A percentile compares a stretch with the other conserved stretches of the same genome.
Evolutionary conservation across 1,140 invertebrate species (phyloP).

Genomic region (Diachasmimorpha longicaudata): DNA sequence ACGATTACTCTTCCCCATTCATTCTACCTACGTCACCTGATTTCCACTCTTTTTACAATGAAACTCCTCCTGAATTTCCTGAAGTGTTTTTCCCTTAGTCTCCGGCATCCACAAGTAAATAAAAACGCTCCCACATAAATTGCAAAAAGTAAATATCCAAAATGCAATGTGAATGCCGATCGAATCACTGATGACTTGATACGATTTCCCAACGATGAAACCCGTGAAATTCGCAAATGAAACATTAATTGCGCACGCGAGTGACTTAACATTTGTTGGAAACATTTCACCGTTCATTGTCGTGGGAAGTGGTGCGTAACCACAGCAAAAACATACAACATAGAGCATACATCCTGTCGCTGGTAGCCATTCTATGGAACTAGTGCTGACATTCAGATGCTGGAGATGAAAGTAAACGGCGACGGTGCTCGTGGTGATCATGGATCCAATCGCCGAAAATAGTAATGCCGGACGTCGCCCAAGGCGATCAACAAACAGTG

Average conservation of each 20-base stretch:
- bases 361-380: constrained; percentile 65
- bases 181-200: constrained; percentile 65
- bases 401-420: constrained; percentile 67
- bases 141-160: constrained; percentile 74
- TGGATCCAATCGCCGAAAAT: constrained; percentile 65
- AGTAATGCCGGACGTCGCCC: constrained; percentile 72
- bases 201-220: constrained; percentile 71
- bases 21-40: not conserved
- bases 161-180: constrained; percentile 72
- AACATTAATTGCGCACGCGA: constrained; percentile 71
- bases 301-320: constrained; percentile 73
- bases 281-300: constrained; percentile 76
- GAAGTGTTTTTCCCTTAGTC: constrained; percentile 78
- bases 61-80: constrained; percentile 63
- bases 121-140: constrained; percentile 68
- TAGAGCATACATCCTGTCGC: constrained; percentile 68
- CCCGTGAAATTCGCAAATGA: constrained; percentile 68
- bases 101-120: constrained; percentile 73
- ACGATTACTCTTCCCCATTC: no score
- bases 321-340: constrained; percentile 71
- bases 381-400: constrained; percentile 54
- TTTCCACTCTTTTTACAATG: constrained; percentile 14
- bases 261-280: constrained; percentile 70
- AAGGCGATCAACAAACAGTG: constrained; percentile 69
- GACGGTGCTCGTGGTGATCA: constrained; percentile 47